Conservation (phyloP, 2,888 invertebrate species). For the Agrotis ipsilon region DNA sequence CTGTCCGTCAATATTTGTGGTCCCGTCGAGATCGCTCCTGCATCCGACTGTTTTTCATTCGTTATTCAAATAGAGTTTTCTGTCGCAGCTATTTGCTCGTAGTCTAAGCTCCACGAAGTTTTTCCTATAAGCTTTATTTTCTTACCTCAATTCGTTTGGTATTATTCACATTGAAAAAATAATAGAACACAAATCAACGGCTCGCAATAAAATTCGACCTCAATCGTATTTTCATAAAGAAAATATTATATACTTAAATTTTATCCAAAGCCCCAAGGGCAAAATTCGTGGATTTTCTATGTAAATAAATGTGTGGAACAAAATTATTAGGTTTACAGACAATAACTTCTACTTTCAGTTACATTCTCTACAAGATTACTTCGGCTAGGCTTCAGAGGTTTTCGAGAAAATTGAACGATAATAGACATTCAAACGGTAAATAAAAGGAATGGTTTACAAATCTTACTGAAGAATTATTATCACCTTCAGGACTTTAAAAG, state of each 20-base stretch:
- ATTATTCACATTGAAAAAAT: constrained; percentile 19
- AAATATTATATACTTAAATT: neutral
- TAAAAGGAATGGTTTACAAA: constrained; percentile 9
- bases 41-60: constrained; percentile 16
- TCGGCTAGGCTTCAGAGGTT: constrained; percentile 6
- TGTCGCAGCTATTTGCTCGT: constrained; percentile 20
- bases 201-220: neutral
- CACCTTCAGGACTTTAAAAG: neutral
- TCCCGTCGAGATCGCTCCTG: neutral
- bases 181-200: constrained; percentile 14
- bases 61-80: constrained; percentile 28
- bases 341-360: constrained; percentile 3
- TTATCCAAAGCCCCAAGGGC: neutral
- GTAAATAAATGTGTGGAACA: constrained; percentile 14
- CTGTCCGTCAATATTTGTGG: constrained; percentile 18
- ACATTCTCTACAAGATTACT: constrained; percentile 15
- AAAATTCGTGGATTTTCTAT: neutral
- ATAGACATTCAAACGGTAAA: neutral
- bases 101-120: constrained; percentile 9
- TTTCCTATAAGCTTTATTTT: constrained; percentile 7
- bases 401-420: constrained; percentile 8
- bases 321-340: neutral
- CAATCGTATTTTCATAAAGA: constrained; percentile 11
- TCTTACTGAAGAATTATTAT: neutral
- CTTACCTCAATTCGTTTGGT: neutral